Percentiles rank a stretch among this genome's conserved stretches.
These are phyloP conservation scores for Chondrilla cf. caribensis DNA, from an alignment of 37 sponge, comb jelly and placozoan genomes.

Conservation along the genomic window DNA sequence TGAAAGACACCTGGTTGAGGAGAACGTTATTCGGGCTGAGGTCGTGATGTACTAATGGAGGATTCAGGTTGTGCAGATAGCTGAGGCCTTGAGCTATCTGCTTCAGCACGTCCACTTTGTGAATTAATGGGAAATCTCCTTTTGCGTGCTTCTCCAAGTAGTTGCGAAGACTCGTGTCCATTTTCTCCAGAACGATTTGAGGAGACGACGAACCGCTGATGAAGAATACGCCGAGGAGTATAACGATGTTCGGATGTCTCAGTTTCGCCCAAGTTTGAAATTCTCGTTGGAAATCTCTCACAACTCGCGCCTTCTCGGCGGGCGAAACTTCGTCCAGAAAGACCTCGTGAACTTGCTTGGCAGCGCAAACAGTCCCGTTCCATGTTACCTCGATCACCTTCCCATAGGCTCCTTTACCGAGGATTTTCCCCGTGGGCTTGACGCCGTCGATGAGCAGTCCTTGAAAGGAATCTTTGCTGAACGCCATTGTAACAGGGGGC, in stretches of 20 bases:
- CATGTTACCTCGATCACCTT: not conserved
- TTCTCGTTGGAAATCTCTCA: not conserved
- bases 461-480: not conserved
- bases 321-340: not conserved
- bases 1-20: not conserved
- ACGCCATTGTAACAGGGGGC: too few species aligned
- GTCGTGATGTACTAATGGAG: slow-evolving; percentile 11
- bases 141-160: not conserved
- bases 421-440: not conserved
- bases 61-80: slow-evolving; percentile 9
- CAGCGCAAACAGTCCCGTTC: slow-evolving; percentile 1
- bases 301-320: not conserved
- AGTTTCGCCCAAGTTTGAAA: slow-evolving; percentile 9
- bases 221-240: not conserved
- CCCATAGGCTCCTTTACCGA: not conserved
- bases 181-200: not conserved
- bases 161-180: not conserved
- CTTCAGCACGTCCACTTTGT: not conserved
- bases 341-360: not conserved
- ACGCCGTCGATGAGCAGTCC: slow-evolving; percentile 4
- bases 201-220: not conserved
- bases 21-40: slow-evolving; percentile 8
- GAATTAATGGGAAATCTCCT: not conserved
- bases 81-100: slow-evolving; percentile 1
- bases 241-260: not conserved